Evolutionary conservation across 2,888 invertebrate species (phyloP).

Genomic region (Teinopalpus imperialis): DNA sequence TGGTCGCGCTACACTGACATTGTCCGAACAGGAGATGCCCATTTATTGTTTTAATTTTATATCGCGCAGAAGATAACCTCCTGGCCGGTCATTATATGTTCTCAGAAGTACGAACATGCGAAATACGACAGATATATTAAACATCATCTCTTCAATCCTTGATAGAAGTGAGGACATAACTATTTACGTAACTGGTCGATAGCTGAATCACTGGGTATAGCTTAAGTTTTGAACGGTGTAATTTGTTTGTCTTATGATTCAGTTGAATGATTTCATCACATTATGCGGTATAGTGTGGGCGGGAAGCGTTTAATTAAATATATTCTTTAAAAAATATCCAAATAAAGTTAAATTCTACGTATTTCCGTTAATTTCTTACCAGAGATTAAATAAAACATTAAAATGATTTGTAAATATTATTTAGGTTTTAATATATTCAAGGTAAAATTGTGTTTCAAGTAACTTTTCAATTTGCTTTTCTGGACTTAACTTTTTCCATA

Average conservation of each 20-base stretch:
- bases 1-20: conserved; percentile 52
- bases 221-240: conserved; percentile 26
- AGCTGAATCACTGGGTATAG: conserved; percentile 32
- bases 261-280: conserved; percentile 34
- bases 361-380: too few relatives aligned
- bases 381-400: too few relatives aligned
- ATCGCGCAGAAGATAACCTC: conserved; percentile 65
- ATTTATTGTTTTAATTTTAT: conserved; percentile 70
- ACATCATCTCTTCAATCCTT: conserved; percentile 39
- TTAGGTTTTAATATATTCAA: too few relatives aligned
- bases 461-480: too few relatives aligned
- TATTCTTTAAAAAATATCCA: too few relatives aligned
- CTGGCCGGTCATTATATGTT: conserved; percentile 60
- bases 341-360: too few relatives aligned
- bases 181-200: conserved; percentile 48
- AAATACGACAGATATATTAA: conserved; percentile 40
- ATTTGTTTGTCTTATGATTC: conserved; percentile 44
- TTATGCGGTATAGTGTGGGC: background rate
- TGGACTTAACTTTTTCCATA: too few relatives aligned
- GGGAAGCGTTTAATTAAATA: too few relatives aligned
- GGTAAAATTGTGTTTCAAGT: too few relatives aligned
- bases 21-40: conserved; percentile 46
- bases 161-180: conserved; percentile 43
- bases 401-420: too few relatives aligned
- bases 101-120: conserved; percentile 60